Evolutionary conservation across 2,888 invertebrate species (phyloP).

Genomic region (Yponomeuta sedellus): DNA sequence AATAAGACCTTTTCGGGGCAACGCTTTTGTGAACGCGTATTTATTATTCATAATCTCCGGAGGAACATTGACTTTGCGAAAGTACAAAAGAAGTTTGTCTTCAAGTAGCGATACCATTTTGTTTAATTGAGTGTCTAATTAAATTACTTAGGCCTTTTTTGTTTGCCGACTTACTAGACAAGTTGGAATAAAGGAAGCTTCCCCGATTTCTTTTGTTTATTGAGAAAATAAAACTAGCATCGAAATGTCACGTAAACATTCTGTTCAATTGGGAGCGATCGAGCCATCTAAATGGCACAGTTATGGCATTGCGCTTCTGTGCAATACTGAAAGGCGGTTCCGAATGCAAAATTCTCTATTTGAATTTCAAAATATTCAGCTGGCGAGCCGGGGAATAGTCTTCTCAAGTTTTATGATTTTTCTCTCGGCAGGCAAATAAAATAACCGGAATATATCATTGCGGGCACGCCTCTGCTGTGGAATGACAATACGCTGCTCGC

Average conservation of each 20-base stretch:
- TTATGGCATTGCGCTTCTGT: conserved; percentile 1
- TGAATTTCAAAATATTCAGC: conserved; percentile 64
- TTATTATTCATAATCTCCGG: conserved; percentile 33
- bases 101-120: conserved; percentile 24
- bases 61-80: conserved; percentile 32
- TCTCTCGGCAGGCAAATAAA: conserved; percentile 52
- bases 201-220: not conserved
- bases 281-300: conserved; percentile 35
- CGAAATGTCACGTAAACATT: no score
- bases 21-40: conserved; percentile 33
- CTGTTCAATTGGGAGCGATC: conserved; percentile 24
- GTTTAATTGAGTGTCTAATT: conserved; percentile 26
- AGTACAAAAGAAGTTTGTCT: conserved; percentile 30
- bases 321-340: conserved; percentile 51
- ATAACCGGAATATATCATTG: conserved; percentile 39
- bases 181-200: not conserved
- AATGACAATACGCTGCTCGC: not conserved
- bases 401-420: conserved; percentile 46
- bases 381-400: conserved; percentile 43
- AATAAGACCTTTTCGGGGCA: conserved; percentile 29
- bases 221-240: not conserved
- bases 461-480: not conserved
- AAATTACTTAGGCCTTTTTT: conserved; percentile 19
- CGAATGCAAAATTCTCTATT: conserved; percentile 70
- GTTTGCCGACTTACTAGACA: conserved; percentile 6